Base-by-base conservation (phyloP, 2,888 invertebrate genomes). In the Nesidiocoris tenuis region DNA sequence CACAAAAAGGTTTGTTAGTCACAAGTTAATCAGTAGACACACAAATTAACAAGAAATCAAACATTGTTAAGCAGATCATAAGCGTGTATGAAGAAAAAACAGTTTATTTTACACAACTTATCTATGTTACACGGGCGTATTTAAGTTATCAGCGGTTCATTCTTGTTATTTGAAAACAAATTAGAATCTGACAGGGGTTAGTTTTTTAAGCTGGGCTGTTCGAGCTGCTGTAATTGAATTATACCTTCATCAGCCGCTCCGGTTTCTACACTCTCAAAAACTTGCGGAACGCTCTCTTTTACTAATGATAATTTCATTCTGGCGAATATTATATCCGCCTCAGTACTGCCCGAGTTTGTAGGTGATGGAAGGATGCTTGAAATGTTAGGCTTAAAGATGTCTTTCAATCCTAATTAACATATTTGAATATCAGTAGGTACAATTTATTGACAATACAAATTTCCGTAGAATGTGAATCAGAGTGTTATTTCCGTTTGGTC, bases 331-430 rank as follows among this genome's bases (percentile, higher is more conserved):
- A 18, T 61, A 25, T 39, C 63, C 19, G 61, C 39, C 22, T 61
- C 72, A 12, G 76, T 56, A 19, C 55, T 74, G 64, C 61, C 76
- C 74, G 70, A 21, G 56, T 74, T 75, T 59, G 72, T 54, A 23
- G 75, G 64, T 22, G 78, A 76, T 25, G 76, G 78, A 21, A 76
- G 75, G 21, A 76, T 76, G 25, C 68, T 66, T 54, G 78, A 76
- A 65, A 78, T 75, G 56, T 78, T 78, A 61, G 74, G 70, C 71
- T 74, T 76, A 75, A 71, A 76, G 78, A 78, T 78, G 75, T 76
- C 65, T 71, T 39, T 70, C 54, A 76, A 67, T 22, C 78, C 78
- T 78, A 78, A 17, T 66, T 24, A 74, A 74, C 61, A 77, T 3
- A 74, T 70, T 56, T 39, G 39, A 59, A n/a, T 59, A 59, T 59